These are phyloP conservation scores for Laothoe populi DNA, from an alignment of 2,888 invertebrate genomes.

Conservation along the genomic window DNA sequence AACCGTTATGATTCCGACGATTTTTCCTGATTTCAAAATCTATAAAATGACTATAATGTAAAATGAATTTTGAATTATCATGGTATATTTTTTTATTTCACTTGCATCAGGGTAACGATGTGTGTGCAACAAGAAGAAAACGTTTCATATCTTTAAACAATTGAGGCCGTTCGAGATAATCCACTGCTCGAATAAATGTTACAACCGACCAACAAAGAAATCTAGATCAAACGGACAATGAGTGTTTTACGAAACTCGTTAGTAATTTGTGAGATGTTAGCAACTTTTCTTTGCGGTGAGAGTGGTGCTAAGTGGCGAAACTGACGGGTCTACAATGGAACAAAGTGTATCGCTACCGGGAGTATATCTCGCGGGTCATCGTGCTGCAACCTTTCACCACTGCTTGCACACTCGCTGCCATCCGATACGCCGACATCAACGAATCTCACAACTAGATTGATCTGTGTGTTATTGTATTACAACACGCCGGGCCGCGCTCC, in stretches of 20 bases:
- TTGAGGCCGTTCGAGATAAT: conserved; percentile 57
- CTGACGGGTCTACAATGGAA: conserved; percentile 62
- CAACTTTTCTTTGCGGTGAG: conserved; percentile 72
- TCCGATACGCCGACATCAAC: conserved; percentile 25
- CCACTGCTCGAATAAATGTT: conserved; percentile 53
- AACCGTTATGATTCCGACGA: too few species aligned
- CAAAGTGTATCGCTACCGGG: conserved; percentile 52
- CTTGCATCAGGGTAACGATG: conserved; percentile 18
- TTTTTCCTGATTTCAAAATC: too few species aligned
- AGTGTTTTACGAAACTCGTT: conserved; percentile 73
- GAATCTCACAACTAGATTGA: conserved; percentile 24
- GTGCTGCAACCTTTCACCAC: conserved; percentile 70
- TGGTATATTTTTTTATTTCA: neutral
- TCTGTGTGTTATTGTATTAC: conserved; percentile 23
- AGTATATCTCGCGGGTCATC: conserved; percentile 66
- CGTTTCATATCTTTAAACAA: conserved; percentile 41
- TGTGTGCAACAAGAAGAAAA: conserved; percentile 15
- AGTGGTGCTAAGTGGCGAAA: conserved; percentile 79
- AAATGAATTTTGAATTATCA: neutral
- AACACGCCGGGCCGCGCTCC: conserved; percentile 13
- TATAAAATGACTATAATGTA: too few species aligned
- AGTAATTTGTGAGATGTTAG: conserved; percentile 71
- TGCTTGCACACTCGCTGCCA: conserved; percentile 25
- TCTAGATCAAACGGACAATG: conserved; percentile 80
- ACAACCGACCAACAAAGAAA: conserved; percentile 61